Percentiles rank a stretch among this genome's conserved stretches.
Conservation (phyloP, 2,797 vertebrate genomes). For the Arrhamphus sclerolepis region DNA sequence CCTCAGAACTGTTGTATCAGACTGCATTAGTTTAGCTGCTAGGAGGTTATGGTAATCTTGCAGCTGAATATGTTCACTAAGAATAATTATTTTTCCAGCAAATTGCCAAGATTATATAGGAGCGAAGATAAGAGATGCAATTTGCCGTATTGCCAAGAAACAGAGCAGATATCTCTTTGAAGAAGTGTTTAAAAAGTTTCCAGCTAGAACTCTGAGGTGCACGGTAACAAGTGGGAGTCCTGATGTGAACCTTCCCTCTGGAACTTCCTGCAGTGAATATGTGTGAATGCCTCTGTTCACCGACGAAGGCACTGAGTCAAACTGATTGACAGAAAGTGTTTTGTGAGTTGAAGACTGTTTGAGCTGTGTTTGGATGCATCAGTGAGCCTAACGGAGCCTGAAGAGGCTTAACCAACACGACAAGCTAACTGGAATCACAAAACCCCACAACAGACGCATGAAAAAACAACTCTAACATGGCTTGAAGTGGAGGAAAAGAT, state of each 20-base stretch:
- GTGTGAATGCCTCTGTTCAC: constrained; percentile 2
- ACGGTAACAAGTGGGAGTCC: not conserved
- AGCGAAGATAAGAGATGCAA: not conserved
- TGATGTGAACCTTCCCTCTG: not conserved
- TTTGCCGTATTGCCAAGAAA: not conserved
- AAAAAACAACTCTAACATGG: too few relatives aligned
- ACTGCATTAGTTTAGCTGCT: too few relatives aligned
- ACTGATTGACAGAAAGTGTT: constrained; percentile 17
- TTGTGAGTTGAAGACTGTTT: constrained; percentile 28
- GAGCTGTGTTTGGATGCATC: constrained; percentile 17
- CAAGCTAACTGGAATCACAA: not conserved
- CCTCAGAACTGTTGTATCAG: too few relatives aligned
- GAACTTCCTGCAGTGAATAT: not conserved
- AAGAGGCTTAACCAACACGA: constrained; percentile 2
- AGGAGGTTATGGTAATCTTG: too few relatives aligned
- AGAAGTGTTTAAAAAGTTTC: not conserved
- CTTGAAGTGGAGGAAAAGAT: not conserved
- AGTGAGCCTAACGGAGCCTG: constrained; percentile 51
- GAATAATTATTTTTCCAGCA: not conserved
- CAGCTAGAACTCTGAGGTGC: not conserved
- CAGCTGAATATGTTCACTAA: too few relatives aligned
- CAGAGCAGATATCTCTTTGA: not conserved
- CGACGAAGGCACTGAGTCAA: constrained; percentile 3
- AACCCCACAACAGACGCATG: not conserved
- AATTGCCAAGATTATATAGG: too few relatives aligned